These are phyloP conservation scores for Tapirus terrestris DNA, from an alignment of 2,113 vertebrate species.

Conservation along the genomic window DNA sequence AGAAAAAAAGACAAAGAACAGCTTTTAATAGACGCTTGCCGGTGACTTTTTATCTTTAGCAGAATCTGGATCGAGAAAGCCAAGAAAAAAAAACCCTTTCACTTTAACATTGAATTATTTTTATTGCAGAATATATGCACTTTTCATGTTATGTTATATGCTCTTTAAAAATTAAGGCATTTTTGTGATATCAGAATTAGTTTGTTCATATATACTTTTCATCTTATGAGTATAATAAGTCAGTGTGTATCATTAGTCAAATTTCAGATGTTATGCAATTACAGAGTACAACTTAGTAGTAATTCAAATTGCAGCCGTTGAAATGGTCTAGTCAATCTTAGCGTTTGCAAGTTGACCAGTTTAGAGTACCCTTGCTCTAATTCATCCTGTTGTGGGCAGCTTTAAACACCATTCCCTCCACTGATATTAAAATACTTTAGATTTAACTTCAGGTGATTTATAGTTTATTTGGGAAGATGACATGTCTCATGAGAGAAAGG, in stretches of 20 bases:
- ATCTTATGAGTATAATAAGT: neutral
- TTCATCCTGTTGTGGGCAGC: neutral
- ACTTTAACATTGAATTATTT: slow-evolving; percentile 47
- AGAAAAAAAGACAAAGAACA: slow-evolving; percentile 60
- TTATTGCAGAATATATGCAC: slow-evolving; percentile 30
- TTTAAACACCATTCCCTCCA: neutral
- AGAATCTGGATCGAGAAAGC: slow-evolving; percentile 49
- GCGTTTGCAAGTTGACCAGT: neutral
- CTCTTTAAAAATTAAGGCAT: slow-evolving; percentile 49
- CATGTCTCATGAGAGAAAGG: neutral
- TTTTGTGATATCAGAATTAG: slow-evolving; percentile 30
- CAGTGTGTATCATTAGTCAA: neutral
- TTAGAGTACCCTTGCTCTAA: neutral
- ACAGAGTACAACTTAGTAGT: neutral
- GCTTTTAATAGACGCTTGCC: slow-evolving; percentile 64
- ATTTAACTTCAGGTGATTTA: neutral
- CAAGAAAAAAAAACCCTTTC: neutral
- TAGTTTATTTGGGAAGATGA: neutral
- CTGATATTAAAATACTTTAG: neutral
- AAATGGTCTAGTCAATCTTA: neutral
- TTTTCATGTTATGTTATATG: slow-evolving; percentile 3
- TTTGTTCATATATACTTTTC: neutral
- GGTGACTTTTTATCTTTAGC: slow-evolving; percentile 53
- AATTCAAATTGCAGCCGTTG: neutral
- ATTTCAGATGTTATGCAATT: slow-evolving; percentile 27